A percentile compares a stretch with the other conserved stretches of the same genome.
These are phyloP conservation scores for Drosophila oshimai DNA, from an alignment of 1,140 invertebrate species.

Conservation along the genomic window DNA sequence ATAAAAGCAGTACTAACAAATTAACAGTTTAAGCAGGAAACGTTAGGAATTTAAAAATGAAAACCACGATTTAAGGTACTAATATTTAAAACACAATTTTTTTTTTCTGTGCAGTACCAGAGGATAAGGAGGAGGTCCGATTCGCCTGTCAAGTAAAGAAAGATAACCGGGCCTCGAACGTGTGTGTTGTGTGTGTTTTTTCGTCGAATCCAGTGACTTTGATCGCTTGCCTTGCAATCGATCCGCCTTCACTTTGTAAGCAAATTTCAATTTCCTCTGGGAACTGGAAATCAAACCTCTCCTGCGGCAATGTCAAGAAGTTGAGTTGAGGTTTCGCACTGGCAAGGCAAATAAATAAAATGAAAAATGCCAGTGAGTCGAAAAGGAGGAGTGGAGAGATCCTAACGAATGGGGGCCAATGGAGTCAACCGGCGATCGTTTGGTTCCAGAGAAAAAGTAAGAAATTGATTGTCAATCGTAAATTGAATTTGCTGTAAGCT, in stretches of 20 bases:
- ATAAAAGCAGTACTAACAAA: no score
- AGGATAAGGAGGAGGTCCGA: conserved; percentile 3
- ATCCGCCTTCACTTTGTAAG: conserved; percentile 61
- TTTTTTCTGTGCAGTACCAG: not conserved
- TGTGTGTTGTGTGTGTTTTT: conserved; percentile 19
- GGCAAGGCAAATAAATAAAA: conserved; percentile 58
- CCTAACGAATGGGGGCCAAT: conserved; percentile 65
- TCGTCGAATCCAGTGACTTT: conserved; percentile 43
- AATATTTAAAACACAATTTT: not conserved
- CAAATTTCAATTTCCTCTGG: conserved; percentile 64
- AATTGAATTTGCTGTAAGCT: conserved; percentile 58
- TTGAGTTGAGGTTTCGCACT: conserved; percentile 12
- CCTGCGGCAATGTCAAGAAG: conserved; percentile 36
- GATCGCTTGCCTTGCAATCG: conserved; percentile 57
- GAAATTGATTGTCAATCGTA: conserved; percentile 61
- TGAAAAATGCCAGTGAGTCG: conserved; percentile 56
- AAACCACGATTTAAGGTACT: no score
- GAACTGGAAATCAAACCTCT: conserved; percentile 46
- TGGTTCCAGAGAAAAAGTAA: conserved; percentile 2
- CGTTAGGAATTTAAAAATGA: no score
- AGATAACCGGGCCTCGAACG: conserved; percentile 25
- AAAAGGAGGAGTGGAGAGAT: not conserved
- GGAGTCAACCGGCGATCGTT: conserved; percentile 69
- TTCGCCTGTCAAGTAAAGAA: conserved; percentile 8
- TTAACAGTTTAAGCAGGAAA: no score